These are phyloP conservation scores for Pedetes capensis DNA, from an alignment of 2,113 vertebrate genomes.

Conservation along the genomic window DNA sequence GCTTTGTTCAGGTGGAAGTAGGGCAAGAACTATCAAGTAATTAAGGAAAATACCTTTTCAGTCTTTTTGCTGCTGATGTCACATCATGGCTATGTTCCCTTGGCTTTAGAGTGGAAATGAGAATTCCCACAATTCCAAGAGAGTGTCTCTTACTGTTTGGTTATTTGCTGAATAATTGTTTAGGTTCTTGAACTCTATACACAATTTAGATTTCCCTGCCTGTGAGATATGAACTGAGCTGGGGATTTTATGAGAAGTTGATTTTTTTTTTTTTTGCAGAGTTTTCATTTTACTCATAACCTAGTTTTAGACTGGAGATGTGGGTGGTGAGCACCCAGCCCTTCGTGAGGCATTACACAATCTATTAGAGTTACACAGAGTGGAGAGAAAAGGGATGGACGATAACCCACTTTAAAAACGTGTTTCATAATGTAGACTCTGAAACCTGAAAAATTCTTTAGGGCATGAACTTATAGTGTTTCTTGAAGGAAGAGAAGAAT, in stretches of 20 bases:
- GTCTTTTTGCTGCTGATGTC: conserved; percentile 13
- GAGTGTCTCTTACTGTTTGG: conserved; percentile 33
- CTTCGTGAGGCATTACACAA: conserved; percentile 62
- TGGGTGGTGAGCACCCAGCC: conserved; percentile 62
- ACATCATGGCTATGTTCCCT: not conserved
- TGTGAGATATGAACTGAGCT: conserved; percentile 1
- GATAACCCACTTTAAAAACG: conserved; percentile 62
- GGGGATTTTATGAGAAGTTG: conserved; percentile 45
- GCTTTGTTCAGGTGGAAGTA: conserved; percentile 15
- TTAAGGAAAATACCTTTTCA: conserved; percentile 37
- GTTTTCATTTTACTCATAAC: conserved; percentile 73
- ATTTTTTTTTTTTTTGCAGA: conserved; percentile 11
- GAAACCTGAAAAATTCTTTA: conserved; percentile 56
- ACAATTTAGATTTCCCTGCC: conserved; percentile 35
- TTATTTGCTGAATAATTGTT: conserved; percentile 27
- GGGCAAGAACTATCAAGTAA: not conserved
- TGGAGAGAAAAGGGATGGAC: conserved; percentile 61
- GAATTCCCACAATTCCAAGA: conserved; percentile 55
- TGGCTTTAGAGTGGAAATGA: conserved; percentile 35
- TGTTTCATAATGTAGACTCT: conserved; percentile 61
- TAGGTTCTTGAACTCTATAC: conserved; percentile 47
- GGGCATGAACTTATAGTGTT: conserved; percentile 40
- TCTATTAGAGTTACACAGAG: conserved; percentile 55
- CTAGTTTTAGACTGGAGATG: conserved; percentile 66
- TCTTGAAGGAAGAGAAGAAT: conserved; percentile 44